Evolutionary conservation across 2,888 invertebrate genomes (phyloP).

Genomic region (Clunio marinus): DNA sequence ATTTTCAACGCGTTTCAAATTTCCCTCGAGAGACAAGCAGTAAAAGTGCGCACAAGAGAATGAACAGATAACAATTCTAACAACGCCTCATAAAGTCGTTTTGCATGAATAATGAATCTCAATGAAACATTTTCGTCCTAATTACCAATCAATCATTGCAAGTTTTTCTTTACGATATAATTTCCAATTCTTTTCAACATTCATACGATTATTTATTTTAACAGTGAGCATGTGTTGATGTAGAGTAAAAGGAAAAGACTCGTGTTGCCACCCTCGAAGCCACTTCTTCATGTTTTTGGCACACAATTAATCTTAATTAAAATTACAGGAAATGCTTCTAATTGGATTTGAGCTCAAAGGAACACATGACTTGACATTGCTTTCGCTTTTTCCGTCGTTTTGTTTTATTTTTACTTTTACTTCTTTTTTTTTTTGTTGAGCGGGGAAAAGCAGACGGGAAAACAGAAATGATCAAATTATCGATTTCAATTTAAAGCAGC

Average conservation of each 20-base stretch:
- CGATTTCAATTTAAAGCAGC: no score
- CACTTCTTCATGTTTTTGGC: neutral
- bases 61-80: neutral
- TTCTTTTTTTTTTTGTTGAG: no score
- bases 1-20: neutral
- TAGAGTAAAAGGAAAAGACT: no score
- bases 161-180: neutral
- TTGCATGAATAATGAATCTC: conserved; percentile 23
- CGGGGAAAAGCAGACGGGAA: no score
- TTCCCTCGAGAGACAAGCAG: neutral
- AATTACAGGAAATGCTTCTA: conserved; percentile 10
- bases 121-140: conserved; percentile 13
- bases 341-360: neutral
- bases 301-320: conserved; percentile 34
- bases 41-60: neutral
- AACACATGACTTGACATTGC: neutral
- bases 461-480: no score
- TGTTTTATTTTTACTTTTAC: no score
- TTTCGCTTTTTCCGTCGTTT: no score
- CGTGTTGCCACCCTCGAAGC: neutral
- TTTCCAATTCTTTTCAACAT: neutral
- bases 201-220: neutral
- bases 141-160: conserved; percentile 36
- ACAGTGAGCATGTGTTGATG: neutral
- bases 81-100: conserved; percentile 5